These are phyloP conservation scores for Percopsis omiscomaycus DNA, from an alignment of 2,797 vertebrate genomes.

Conservation along the genomic window DNA sequence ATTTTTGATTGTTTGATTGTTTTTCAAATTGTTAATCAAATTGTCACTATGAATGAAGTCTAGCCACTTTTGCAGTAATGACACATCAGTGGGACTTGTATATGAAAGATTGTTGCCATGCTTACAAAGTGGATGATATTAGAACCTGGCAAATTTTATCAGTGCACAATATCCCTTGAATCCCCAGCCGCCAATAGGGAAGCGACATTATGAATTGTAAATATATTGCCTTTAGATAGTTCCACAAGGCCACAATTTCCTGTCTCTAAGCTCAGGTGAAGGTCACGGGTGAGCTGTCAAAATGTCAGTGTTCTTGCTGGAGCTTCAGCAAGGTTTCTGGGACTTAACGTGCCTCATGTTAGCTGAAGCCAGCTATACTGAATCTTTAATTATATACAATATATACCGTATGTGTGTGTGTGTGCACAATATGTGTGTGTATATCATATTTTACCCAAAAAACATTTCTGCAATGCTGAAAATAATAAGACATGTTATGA, in stretches of 20 bases:
- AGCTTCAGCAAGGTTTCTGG: conserved; percentile 38
- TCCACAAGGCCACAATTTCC: conserved; percentile 49
- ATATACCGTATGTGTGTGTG: too few species aligned
- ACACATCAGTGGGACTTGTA: background rate
- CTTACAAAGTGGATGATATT: background rate
- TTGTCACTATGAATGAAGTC: background rate
- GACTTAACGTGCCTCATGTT: conserved; percentile 39
- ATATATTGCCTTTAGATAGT: conserved; percentile 59
- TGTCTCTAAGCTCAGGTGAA: conserved; percentile 57
- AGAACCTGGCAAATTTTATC: conserved; percentile 5
- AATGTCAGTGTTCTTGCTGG: conserved; percentile 43
- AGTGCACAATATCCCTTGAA: conserved; percentile 22
- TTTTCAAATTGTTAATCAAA: background rate
- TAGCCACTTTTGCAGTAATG: background rate
- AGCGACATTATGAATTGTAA: conserved; percentile 54
- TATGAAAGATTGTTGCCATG: background rate
- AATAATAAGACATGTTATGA: too few species aligned
- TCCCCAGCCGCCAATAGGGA: conserved; percentile 26
- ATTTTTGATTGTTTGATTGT: too few species aligned
- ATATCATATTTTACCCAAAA: background rate
- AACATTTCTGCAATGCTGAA: background rate
- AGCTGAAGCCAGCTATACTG: background rate
- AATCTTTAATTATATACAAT: background rate
- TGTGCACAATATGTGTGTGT: background rate
- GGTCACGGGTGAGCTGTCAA: conserved; percentile 63